These are phyloP conservation scores for Tachystola acroxantha DNA, from an alignment of 2,888 invertebrate genomes.

Conservation along the genomic window DNA sequence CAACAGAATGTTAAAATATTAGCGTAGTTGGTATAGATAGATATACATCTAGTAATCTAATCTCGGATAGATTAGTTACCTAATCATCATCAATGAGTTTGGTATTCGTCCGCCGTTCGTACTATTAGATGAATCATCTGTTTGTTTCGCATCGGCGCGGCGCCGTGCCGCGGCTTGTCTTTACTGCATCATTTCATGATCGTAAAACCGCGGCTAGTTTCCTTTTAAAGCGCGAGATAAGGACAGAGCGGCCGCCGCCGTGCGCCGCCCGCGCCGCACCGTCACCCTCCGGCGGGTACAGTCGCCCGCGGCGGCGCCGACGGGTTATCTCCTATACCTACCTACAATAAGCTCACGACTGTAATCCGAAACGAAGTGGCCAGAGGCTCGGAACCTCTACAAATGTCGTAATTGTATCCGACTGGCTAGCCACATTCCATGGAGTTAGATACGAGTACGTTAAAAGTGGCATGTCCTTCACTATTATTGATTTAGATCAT, in stretches of 20 bases:
- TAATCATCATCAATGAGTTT: not conserved
- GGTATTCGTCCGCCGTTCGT: slow-evolving; percentile 1
- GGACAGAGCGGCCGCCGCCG: slow-evolving; percentile 36
- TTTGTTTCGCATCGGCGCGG: slow-evolving; percentile 32
- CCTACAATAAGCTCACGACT: slow-evolving; percentile 27
- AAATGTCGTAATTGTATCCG: not conserved
- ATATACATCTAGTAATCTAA: not conserved
- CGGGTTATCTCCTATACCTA: slow-evolving; percentile 15
- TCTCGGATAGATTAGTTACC: not conserved
- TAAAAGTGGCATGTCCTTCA: too few species aligned
- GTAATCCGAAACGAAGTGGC: slow-evolving; percentile 14
- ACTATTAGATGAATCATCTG: slow-evolving; percentile 33
- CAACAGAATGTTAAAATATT: too few species aligned
- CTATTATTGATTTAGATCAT: too few species aligned
- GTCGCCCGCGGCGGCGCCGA: slow-evolving; percentile 16
- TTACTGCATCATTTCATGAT: slow-evolving; percentile 36
- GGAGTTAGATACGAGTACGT: too few species aligned
- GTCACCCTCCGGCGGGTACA: slow-evolving; percentile 21
- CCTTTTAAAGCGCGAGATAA: slow-evolving; percentile 67
- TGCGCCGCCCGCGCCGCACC: slow-evolving; percentile 27
- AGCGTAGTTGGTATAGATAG: too few species aligned
- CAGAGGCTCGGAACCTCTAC: slow-evolving; percentile 5
- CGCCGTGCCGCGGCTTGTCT: slow-evolving; percentile 29
- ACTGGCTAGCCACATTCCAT: not conserved
- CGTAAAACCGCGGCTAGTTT: slow-evolving; percentile 66